Percentiles rank a stretch among this genome's conserved stretches.
Conservation (phyloP, 2,888 invertebrate genomes). For the Allolobophora icterica region DNA sequence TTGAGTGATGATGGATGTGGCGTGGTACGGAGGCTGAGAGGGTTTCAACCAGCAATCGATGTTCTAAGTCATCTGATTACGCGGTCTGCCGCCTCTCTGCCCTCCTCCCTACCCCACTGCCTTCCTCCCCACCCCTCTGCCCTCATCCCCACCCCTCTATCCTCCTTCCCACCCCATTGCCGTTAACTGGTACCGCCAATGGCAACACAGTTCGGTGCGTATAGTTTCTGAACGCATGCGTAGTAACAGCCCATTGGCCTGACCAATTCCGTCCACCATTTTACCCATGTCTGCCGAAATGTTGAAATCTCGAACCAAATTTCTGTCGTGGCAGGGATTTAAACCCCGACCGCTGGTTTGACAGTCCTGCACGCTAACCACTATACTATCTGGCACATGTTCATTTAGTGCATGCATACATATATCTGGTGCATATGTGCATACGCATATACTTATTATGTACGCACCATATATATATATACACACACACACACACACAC, state of each 20-base stretch:
- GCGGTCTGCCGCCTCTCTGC: not conserved
- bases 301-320: no score
- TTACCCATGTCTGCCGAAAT: not conserved
- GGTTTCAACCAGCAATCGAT: constrained; percentile 2
- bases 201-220: not conserved
- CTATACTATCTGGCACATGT: no score
- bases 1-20: constrained; percentile 28
- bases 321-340: no score
- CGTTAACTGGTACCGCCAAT: not conserved
- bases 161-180: not conserved
- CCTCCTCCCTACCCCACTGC: no score
- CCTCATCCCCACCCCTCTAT: not conserved
- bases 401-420: no score
- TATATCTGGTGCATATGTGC: no score
- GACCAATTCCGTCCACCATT: not conserved
- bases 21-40: constrained; percentile 1
- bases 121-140: not conserved
- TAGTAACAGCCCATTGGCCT: not conserved
- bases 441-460: no score
- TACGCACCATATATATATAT: no score
- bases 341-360: no score
- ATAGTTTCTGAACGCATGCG: not conserved
- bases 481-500: no score
- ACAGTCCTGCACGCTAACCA: no score
- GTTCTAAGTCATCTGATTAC: constrained; percentile 21